Base-by-base conservation (phyloP, 2,113 vertebrate genomes). In the Hippocampus guttulatus region DNA sequence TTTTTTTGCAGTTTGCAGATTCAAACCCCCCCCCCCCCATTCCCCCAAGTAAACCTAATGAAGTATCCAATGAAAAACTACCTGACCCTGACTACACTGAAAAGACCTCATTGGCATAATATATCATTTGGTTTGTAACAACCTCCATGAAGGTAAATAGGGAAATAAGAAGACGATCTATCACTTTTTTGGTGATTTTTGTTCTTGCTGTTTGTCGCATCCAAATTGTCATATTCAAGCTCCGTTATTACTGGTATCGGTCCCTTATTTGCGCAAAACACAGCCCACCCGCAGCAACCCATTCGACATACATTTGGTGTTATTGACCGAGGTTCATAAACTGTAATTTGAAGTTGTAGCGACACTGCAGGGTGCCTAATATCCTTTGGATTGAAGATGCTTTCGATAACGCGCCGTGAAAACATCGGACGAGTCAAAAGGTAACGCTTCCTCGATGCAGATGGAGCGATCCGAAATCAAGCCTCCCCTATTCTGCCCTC, bases 401-500 rank as follows among this genome's bases (percentile, higher is more conserved):
- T 85, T 87, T 73, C 57, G 66, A 81, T 81, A 78, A 33, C 33
- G 58, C 27, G 8, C 23, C n/a, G 47, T 65, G 64, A 65, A 77
- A 80, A 75, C 80, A 84, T 84, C 75, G 79, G 75, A 77, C 77
- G 77, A 74, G 77, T 79, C 76, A 79, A 88, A 85, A 81, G 87
- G 84, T 82, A 81, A 77, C 78, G 81, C 80, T 83, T 82, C 68
- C 77, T 77, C 73, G 70, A 87, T 88, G 88, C 87, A 89, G 78
- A 89, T 90, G 83, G 79, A 86, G 79, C 79, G 72, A 84, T 88
- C 75, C 75, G 74, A 86, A 90, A 86, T 84, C 79, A 71, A 77
- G 62, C 76, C 80, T 71, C 69, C 58, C 40, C 61, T 54, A 79
- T 85, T 85, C 83, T 71, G 79, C 63, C 72, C 74, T 62, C 74